Evolutionary conservation across 1,140 invertebrate species (phyloP).

Genomic region (Drosophila setifemur): DNA sequence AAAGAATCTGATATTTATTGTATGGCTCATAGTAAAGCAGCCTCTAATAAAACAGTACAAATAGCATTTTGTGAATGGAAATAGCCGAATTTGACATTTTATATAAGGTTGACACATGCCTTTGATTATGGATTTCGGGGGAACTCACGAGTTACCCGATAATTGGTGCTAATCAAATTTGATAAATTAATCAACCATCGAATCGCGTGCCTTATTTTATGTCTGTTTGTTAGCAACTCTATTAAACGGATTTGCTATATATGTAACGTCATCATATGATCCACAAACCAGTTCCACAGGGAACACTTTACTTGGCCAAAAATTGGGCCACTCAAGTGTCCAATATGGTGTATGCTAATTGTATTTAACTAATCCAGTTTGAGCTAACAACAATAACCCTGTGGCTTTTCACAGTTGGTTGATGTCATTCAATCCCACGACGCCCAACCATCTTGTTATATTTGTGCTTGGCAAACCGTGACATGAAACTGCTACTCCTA

Average conservation of each 20-base stretch:
- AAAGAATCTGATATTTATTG: slow-evolving; percentile 7
- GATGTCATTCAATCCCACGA: slow-evolving; percentile 43
- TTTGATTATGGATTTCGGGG: slow-evolving; percentile 21
- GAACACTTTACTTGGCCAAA: not conserved
- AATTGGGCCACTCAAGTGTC: slow-evolving; percentile 2
- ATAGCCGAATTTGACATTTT: not conserved
- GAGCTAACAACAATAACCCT: not conserved
- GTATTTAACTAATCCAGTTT: not conserved
- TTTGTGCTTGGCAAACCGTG: slow-evolving; percentile 44
- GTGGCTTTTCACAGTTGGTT: slow-evolving; percentile 40
- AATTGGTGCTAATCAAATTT: slow-evolving; percentile 39
- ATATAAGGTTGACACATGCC: slow-evolving; percentile 35
- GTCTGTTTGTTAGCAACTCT: slow-evolving; percentile 12
- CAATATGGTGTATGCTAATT: slow-evolving; percentile 1
- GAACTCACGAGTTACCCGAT: slow-evolving; percentile 17
- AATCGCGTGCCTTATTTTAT: slow-evolving; percentile 18
- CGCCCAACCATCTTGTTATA: not conserved
- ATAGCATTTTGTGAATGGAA: not conserved
- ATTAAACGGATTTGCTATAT: slow-evolving; percentile 4
- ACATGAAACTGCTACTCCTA: not conserved
- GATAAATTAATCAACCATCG: slow-evolving; percentile 32
- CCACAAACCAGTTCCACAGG: not conserved
- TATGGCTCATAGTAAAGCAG: too few species aligned
- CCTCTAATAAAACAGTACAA: too few species aligned
- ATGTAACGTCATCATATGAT: slow-evolving; percentile 20